Base-by-base conservation (phyloP, 2,113 vertebrate species). In the Indicator maculatus region DNA sequence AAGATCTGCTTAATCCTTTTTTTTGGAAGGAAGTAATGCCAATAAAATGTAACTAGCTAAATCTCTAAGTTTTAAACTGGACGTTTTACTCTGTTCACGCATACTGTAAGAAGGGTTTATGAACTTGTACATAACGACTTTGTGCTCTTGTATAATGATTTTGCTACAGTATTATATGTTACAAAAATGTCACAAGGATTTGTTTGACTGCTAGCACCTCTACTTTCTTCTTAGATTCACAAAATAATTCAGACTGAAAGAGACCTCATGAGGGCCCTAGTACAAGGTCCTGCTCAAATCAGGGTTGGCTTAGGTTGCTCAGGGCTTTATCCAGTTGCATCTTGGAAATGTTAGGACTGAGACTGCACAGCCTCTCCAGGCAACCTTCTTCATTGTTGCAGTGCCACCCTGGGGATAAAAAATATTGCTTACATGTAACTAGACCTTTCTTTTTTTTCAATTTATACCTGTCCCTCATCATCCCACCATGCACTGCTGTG, bases 31-130 rank as follows among this genome's bases (percentile, higher is more conserved):
- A 88, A 75, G 33, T 41, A 75, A 44, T 63, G 53, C 26, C 85
- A 80, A 80, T 91, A 69, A 85, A 95, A 93, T 71, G 26, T 50
- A 94, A 63, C 26, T 50, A 63, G 44, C 88, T 93, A 87, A 80
- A 83, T 61, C 38, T 73, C 41, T 31, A 88, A 93, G 60, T 82
- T 93, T 89, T 86, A 88, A 70, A 52, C 59, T 66, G 66, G n/a
- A 28, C 9, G 38, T 90, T 93, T 88, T 80, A 67, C 12, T 47
- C 4, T 38, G 38, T 81, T 86, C 78, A 66, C 76, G 59, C 21
- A 71, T 86, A n/a, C 44, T 66, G 1, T 86, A 83, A 74, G 52
- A 69, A 70, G 55, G 52, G 36, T 70, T 93, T 95, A 59, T 90
- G 69, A 64, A 74, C 23, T 50, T 83, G 65, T 83, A 8, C 60